These are phyloP conservation scores for Aproaerema taeniolella DNA, from an alignment of 2,888 invertebrate species.

Conservation along the genomic window DNA sequence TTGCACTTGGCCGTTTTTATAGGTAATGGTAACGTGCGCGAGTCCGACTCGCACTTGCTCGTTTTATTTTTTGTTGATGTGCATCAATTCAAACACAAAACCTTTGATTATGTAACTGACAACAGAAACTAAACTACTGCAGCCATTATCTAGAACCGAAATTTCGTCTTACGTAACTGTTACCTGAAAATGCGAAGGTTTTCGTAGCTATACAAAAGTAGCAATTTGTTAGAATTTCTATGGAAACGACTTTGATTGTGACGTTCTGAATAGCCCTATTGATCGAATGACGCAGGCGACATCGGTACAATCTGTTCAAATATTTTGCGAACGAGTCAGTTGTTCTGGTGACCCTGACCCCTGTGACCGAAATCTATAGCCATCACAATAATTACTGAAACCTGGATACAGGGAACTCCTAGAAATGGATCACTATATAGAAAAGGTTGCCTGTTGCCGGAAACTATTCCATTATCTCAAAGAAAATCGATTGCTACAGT, in stretches of 20 bases:
- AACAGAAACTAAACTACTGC: too few species aligned
- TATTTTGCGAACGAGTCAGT: constrained; percentile 38
- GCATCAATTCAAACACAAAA: too few species aligned
- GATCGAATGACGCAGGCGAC: constrained; percentile 35
- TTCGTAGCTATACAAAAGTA: background rate
- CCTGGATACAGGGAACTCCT: constrained; percentile 22
- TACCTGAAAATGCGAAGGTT: too few species aligned
- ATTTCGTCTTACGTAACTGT: too few species aligned
- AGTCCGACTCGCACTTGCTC: too few species aligned
- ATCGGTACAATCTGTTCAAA: constrained; percentile 34
- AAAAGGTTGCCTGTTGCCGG: too few species aligned
- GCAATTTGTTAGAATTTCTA: constrained; percentile 2
- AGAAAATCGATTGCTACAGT: constrained; percentile 29
- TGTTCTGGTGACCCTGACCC: constrained; percentile 53
- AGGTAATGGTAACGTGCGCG: too few species aligned
- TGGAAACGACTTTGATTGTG: constrained; percentile 4
- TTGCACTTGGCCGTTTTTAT: too few species aligned
- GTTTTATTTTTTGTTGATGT: too few species aligned
- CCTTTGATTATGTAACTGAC: too few species aligned
- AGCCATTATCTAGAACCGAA: too few species aligned
- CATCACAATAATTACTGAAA: constrained; percentile 44
- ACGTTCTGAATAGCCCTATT: constrained; percentile 5
- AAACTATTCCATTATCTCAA: too few species aligned
- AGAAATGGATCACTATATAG: constrained; percentile 40
- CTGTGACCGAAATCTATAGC: constrained; percentile 39